Evolutionary conservation across 2,888 invertebrate genomes (phyloP), one percentile per base, ranked within the genome.

Genomic region (Drosophila anceps): DNA sequence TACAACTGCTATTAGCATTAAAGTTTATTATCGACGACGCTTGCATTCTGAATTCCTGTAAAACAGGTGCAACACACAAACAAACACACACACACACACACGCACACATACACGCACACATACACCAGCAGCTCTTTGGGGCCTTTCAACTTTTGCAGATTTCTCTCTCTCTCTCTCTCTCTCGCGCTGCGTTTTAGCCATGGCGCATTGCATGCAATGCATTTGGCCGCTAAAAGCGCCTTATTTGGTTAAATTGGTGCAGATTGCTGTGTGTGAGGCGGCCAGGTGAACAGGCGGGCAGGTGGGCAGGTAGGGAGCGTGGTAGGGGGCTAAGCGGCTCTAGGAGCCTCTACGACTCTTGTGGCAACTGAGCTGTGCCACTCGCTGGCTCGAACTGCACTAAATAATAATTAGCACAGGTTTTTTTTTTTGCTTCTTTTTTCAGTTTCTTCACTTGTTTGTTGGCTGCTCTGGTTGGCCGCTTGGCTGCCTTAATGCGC

Each of bases 361-460:
- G 48, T 51, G 69, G 68, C 72, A 51, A 41, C 70, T 53, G 57
- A 59, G 43, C 55, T 68, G 58, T 43, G 60, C 58, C 70, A 69
- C 59, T 69, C 51, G 37, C 69, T 57, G 63, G 44, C 48, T 62
- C 60, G 71, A 83, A 73, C 77, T 83, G 87, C 85, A 86, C 90
- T 91, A 91, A 90, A 90, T 91, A 91, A 90, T 90, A 90, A 90
- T 90, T 90, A 90, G 90, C 91, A 88, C 91, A 91, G 90, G 91
- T 90, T 90, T 87, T 86, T 77, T 58, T 61, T 54, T 46, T 55
- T 59, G 37, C 57, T 55, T 54, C n/a, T n/a, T 50, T 90, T 27
- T 31, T 31, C 31, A 31, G 31, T 50, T 54, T 76, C 74, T 74
- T 82, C 39, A 55, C 41, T 62, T 43, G 64, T 33, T 69, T 69